These are phyloP conservation scores for Natator depressus DNA, from an alignment of 2,113 vertebrate species.

Conservation along the genomic window DNA sequence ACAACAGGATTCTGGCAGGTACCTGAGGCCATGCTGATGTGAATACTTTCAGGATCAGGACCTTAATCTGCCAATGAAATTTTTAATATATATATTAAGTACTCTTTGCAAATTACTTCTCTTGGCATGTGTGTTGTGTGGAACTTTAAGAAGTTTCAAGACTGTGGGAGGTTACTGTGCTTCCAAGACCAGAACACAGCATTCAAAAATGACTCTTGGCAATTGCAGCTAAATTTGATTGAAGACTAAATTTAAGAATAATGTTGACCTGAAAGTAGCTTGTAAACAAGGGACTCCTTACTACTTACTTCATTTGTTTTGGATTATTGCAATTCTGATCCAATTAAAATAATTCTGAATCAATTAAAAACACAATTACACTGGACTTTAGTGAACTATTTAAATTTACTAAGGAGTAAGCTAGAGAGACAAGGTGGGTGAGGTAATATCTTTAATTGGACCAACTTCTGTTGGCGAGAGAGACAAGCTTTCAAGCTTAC, in stretches of 20 bases:
- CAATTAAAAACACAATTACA: neutral
- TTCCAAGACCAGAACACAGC: neutral
- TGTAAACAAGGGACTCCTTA: neutral
- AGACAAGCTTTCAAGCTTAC: neutral
- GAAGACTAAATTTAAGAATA: neutral
- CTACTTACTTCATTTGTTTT: neutral
- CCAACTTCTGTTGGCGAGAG: neutral
- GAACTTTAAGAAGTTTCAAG: fast-evolving
- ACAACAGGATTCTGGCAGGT: neutral
- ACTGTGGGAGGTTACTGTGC: neutral
- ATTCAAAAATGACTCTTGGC: neutral
- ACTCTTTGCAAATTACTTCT: neutral
- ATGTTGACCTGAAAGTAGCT: neutral
- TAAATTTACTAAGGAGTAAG: neutral
- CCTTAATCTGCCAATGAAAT: neutral
- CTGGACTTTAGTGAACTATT: neutral
- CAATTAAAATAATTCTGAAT: neutral
- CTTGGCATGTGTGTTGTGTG: neutral
- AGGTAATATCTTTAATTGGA: neutral
- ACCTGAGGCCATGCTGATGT: neutral
- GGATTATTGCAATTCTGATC: neutral
- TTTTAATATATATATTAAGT: neutral
- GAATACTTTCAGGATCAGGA: neutral
- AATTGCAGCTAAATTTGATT: neutral
- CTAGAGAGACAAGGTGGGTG: neutral